Percentiles rank a stretch among this genome's conserved stretches.
Conservation (phyloP, 2,888 invertebrate genomes). For the Apamea crenata region DNA sequence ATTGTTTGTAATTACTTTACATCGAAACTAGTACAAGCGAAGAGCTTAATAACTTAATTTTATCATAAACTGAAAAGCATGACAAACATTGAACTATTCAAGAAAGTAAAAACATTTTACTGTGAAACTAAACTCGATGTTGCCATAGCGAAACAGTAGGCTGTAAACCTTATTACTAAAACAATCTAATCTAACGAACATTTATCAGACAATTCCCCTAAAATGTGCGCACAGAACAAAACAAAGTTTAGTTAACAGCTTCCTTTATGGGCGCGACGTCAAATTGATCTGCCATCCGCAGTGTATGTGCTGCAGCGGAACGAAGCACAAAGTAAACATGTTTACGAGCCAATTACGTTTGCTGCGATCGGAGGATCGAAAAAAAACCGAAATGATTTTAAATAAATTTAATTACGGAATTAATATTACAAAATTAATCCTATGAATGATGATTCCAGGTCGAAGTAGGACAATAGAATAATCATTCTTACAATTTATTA, state of each 20-base stretch:
- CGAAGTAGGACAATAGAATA: no score
- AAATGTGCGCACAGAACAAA: constrained; percentile 58
- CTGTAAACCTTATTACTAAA: constrained; percentile 45
- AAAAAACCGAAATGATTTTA: no score
- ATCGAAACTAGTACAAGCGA: background rate
- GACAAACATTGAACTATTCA: constrained; percentile 20
- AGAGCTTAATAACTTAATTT: background rate
- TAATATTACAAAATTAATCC: no score
- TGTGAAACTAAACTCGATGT: constrained; percentile 7
- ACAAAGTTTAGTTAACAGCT: constrained; percentile 63
- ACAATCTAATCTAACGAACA: constrained; percentile 31
- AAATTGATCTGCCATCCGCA: constrained; percentile 49
- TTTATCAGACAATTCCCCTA: constrained; percentile 40
- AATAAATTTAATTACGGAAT: no score
- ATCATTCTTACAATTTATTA: no score
- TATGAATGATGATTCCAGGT: no score
- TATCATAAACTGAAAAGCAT: background rate
- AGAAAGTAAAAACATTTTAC: constrained; percentile 26
- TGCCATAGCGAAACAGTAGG: background rate
- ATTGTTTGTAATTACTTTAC: background rate
- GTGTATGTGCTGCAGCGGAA: constrained; percentile 23
- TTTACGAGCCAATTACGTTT: no score
- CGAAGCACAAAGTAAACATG: constrained; percentile 69
- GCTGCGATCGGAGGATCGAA: no score
- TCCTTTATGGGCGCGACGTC: constrained; percentile 42